Evolutionary conservation across 2,113 vertebrate genomes (phyloP), one percentile per base, ranked within the genome.

Genomic region (Hypomesus transpacificus): DNA sequence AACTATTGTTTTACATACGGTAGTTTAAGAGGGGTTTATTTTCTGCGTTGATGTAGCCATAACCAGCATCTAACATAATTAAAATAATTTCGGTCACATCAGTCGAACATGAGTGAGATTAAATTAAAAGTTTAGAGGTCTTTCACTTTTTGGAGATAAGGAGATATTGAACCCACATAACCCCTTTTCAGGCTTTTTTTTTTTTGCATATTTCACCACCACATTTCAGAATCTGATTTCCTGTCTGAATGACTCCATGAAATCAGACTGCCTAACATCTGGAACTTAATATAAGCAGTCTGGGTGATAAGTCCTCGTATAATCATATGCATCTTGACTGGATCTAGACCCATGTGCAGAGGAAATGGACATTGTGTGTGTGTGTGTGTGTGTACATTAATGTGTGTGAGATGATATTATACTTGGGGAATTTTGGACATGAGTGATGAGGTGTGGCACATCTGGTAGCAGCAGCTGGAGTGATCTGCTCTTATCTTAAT

Each of bases 321-420:
- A 61, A 61, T 61, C 14, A 28, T 28, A 22, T 61, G 24, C 26
- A 22, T 21, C 59, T 14, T 24, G 21, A 24, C 24, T 61, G 24
- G 22, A 26, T 61, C 61, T 66, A 54, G 20, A 64, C 62, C 52
- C 60, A 77, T 31, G 66, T 66, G 13, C 64, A 66, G 61, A 63
- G 14, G 28, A 63, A 63, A 63, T 34, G 28, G 67, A 54, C 18
- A 54, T 28, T 54, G 70, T 56, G 51, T 73, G 61, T 65, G 60
- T 63, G 58, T 24, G 57, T 58, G 51, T 46, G 68, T 59, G 54
- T 58, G 31, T 59, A 11, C 21, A 18, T 46, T 22, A 34, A 31
- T 69, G 28, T 69, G 54, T 59, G 31, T 24, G 21, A 46, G 39
- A 46, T 11, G 39, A 46, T 46, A 46, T 46, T 46, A 46, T 46